A percentile compares a stretch with the other conserved stretches of the same genome.
Evolutionary conservation across 2,797 vertebrate species (phyloP).

Genomic region (Threskiornis aethiopicus): DNA sequence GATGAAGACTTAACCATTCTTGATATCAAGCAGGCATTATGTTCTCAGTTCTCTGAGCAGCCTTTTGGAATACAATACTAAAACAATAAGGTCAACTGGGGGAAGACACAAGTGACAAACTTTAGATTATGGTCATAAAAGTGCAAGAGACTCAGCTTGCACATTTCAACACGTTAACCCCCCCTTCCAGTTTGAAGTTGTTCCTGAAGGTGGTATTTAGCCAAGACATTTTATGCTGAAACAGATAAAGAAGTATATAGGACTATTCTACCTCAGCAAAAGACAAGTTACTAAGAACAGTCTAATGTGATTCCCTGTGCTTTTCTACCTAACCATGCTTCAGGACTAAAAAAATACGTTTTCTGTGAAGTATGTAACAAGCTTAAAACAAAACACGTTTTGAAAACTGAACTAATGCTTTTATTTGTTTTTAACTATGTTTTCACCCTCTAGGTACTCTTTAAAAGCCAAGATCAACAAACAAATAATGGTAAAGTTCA

Average conservation of each 20-base stretch:
- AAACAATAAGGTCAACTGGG: too few species aligned
- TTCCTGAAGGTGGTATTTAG: neutral
- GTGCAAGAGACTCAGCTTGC: neutral
- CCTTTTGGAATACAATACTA: too few species aligned
- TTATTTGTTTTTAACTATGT: neutral
- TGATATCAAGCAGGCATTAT: neutral
- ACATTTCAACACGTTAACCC: neutral
- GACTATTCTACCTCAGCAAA: neutral
- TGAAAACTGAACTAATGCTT: neutral
- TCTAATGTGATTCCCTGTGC: neutral
- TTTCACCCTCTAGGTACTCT: neutral
- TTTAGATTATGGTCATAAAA: neutral
- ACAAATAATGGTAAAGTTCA: neutral
- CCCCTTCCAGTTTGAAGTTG: neutral
- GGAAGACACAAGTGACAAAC: neutral
- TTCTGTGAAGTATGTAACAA: neutral
- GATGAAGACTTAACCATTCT: neutral
- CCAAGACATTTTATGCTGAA: neutral
- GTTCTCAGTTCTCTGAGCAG: too few species aligned
- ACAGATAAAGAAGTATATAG: neutral
- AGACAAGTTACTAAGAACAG: neutral
- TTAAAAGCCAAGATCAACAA: neutral
- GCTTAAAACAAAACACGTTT: neutral
- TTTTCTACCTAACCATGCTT: neutral
- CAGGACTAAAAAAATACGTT: neutral